These are phyloP conservation scores for Schizothorax lantsangensis DNA, from an alignment of 2,797 vertebrate species.

Conservation along the genomic window DNA sequence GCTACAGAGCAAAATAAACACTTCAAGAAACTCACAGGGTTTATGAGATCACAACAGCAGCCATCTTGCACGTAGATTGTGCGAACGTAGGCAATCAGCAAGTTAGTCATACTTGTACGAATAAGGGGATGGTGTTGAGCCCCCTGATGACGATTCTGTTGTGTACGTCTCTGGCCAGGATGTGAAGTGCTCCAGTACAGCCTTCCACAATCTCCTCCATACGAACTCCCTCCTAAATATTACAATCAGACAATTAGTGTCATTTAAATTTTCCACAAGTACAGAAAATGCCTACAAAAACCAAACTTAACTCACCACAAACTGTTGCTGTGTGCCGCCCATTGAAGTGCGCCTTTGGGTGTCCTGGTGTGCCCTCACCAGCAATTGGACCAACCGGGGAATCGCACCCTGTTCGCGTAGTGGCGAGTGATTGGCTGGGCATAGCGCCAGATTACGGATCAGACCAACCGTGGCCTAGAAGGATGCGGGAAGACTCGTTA, in stretches of 20 bases:
- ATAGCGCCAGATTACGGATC: constrained; percentile 96
- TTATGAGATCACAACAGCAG: neutral
- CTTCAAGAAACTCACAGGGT: neutral
- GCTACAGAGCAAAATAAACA: constrained; percentile 68
- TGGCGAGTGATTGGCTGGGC: constrained; percentile 96
- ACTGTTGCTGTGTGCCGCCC: constrained; percentile 98
- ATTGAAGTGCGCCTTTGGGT: constrained; percentile 97
- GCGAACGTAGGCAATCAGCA: neutral
- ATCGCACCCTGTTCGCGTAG: constrained; percentile 97
- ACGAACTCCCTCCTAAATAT: constrained; percentile 93
- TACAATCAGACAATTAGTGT: neutral
- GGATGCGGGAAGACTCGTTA: neutral
- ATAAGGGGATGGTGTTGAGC: constrained; percentile 97
- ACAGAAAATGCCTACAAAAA: neutral
- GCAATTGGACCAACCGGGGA: constrained; percentile 92
- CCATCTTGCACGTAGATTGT: neutral
- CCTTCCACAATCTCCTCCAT: constrained; percentile 99
- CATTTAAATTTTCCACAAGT: neutral
- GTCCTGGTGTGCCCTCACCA: constrained; percentile 96
- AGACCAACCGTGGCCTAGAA: constrained; percentile 93
- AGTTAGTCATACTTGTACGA: constrained; percentile 87
- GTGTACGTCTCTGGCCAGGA: constrained; percentile 96
- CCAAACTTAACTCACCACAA: constrained; percentile 83
- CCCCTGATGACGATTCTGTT: constrained; percentile 97
- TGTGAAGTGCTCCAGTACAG: constrained; percentile 97